A percentile compares a stretch with the other conserved stretches of the same genome.
These are phyloP conservation scores for Chromis chromis DNA, from an alignment of 2,797 vertebrate genomes.

Conservation along the genomic window DNA sequence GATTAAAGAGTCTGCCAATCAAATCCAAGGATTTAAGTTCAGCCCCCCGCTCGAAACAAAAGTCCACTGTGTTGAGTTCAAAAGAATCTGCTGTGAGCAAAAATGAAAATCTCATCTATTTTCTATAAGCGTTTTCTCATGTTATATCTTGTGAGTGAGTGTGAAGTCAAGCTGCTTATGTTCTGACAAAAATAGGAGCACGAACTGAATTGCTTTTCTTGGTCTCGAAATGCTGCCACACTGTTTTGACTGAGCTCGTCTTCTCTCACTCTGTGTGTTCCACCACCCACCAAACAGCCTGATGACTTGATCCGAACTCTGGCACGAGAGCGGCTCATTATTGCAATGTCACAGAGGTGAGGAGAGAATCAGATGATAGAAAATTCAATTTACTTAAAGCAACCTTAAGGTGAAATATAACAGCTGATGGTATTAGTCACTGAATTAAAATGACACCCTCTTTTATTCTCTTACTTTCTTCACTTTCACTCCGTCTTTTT, in stretches of 20 bases:
- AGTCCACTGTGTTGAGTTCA: slow-evolving; percentile 6
- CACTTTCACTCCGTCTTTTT: slow-evolving; percentile 29
- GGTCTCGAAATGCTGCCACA: slow-evolving; percentile 18
- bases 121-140: background rate
- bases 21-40: slow-evolving; percentile 21
- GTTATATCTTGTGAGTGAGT: slow-evolving; percentile 18
- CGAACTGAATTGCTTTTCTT: slow-evolving; percentile 24
- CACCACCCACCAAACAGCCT: slow-evolving; percentile 55
- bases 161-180: slow-evolving; percentile 33
- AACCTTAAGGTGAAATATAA: slow-evolving; percentile 61
- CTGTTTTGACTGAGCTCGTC: slow-evolving; percentile 32
- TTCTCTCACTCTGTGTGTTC: slow-evolving; percentile 24
- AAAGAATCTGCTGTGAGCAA: slow-evolving; percentile 3
- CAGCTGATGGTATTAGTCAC: slow-evolving; percentile 54
- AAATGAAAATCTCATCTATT: slow-evolving; percentile 4
- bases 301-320: slow-evolving; percentile 60
- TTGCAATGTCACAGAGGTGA: slow-evolving; percentile 57
- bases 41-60: background rate
- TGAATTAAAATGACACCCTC: slow-evolving; percentile 56
- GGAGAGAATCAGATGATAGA: slow-evolving; percentile 55
- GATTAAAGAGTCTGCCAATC: slow-evolving; percentile 14
- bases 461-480: slow-evolving; percentile 55
- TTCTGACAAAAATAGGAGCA: slow-evolving; percentile 24
- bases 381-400: slow-evolving; percentile 69
- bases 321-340: slow-evolving; percentile 64